A percentile compares a stretch with the other conserved stretches of the same genome.
Evolutionary conservation across 2,113 vertebrate genomes (phyloP).

Genomic region (Guaruba guarouba): DNA sequence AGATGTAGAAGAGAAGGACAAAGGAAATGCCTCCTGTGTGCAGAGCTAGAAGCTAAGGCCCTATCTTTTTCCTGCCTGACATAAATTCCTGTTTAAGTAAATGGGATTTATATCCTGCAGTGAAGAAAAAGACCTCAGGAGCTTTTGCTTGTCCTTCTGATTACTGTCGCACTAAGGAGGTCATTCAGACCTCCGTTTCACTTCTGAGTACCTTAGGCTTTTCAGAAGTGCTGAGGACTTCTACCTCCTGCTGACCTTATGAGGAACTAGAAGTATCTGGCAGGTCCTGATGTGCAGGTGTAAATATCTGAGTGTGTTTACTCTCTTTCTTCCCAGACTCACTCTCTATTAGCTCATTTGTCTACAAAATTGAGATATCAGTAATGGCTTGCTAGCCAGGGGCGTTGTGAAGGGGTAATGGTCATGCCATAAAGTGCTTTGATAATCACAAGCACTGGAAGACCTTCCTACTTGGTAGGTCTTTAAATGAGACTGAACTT

Average conservation of each 20-base stretch:
- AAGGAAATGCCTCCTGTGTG: neutral
- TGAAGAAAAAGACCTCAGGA: neutral
- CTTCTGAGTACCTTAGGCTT: neutral
- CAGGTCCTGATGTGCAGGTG: neutral
- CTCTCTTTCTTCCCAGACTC: neutral
- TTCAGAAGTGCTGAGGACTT: neutral
- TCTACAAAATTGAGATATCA: neutral
- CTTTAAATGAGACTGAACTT: neutral
- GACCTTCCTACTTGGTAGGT: neutral
- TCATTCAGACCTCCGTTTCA: neutral
- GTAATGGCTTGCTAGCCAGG: neutral
- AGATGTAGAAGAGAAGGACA: neutral
- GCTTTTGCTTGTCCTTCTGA: neutral
- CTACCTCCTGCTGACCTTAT: neutral
- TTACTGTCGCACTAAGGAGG: neutral
- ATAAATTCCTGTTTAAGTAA: neutral
- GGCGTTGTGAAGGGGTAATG: neutral
- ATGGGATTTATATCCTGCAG: neutral
- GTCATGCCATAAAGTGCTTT: rapidly evolving
- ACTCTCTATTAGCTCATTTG: neutral
- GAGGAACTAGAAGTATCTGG: neutral
- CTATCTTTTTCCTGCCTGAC: neutral
- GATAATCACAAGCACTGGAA: neutral
- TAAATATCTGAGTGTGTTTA: neutral
- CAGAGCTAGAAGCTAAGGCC: neutral